Evolutionary conservation across 2,888 invertebrate genomes (phyloP).

Genomic region (Drosophila neonasuta): DNA sequence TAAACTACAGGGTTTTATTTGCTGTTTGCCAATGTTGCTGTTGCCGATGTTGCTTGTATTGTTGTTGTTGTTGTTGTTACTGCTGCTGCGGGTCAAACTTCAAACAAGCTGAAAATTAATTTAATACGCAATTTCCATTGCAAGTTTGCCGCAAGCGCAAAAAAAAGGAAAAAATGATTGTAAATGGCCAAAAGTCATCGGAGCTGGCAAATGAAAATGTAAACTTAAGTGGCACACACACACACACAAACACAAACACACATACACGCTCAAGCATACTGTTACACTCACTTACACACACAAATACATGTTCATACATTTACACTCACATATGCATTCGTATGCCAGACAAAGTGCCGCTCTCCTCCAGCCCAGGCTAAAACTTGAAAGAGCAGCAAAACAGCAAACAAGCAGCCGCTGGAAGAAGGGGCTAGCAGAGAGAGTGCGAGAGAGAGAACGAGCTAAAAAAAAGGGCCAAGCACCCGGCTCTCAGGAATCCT

Average conservation of each 20-base stretch:
- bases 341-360: conserved; percentile 15
- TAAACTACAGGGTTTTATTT: conserved; percentile 70
- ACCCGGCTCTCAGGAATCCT: conserved; percentile 45
- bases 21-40: conserved; percentile 44
- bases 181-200: conserved; percentile 73
- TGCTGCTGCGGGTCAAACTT: conserved; percentile 58
- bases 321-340: conserved; percentile 10
- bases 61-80: conserved; percentile 25
- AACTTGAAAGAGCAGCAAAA: conserved; percentile 50
- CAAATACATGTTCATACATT: conserved; percentile 10
- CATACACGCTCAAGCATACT: background rate
- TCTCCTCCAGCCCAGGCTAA: background rate
- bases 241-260: conserved; percentile 25
- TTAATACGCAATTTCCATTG: conserved; percentile 70
- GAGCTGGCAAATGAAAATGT: conserved; percentile 74
- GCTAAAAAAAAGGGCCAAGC: conserved; percentile 60
- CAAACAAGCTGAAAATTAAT: conserved; percentile 76
- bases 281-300: conserved; percentile 11
- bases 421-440: conserved; percentile 12
- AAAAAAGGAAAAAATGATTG: conserved; percentile 60
- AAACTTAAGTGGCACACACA: conserved; percentile 68
- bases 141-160: conserved; percentile 38
- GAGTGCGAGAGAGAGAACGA: background rate
- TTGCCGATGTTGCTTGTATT: conserved; percentile 16
- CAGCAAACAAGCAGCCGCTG: conserved; percentile 55